Conservation (phyloP, 2,888 invertebrate genomes). For the Petrolisthes cinctipes region DNA sequence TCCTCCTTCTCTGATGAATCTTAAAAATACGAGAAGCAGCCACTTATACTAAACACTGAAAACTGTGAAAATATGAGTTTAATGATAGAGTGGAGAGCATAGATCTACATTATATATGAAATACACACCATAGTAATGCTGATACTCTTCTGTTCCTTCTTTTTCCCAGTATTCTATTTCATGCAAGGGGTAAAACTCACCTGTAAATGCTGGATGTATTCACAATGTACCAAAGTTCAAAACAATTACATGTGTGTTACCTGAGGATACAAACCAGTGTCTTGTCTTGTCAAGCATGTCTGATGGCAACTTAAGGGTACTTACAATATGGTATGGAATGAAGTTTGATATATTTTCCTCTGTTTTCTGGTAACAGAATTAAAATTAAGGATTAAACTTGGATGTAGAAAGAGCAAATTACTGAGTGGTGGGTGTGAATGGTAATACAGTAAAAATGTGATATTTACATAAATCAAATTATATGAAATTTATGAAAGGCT, state of each 20-base stretch:
- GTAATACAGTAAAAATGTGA: not conserved
- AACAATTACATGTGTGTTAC: not conserved
- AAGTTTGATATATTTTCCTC: conserved; percentile 40
- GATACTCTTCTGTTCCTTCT: conserved; percentile 7
- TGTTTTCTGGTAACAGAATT: conserved; percentile 56
- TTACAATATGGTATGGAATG: conserved; percentile 41
- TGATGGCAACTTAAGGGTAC: conserved; percentile 44
- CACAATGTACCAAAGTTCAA: not conserved
- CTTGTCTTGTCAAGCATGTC: conserved; percentile 9
- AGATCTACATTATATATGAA: not conserved
- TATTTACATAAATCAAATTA: not conserved
- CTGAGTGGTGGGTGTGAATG: conserved; percentile 31
- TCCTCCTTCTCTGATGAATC: conserved; percentile 28
- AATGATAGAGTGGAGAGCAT: not conserved
- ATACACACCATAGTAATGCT: conserved; percentile 36
- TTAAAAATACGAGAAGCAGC: conserved; percentile 12
- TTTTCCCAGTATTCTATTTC: conserved; percentile 2
- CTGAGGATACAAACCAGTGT: conserved; percentile 36
- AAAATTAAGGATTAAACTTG: conserved; percentile 50
- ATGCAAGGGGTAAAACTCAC: conserved; percentile 34
- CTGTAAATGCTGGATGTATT: not conserved
- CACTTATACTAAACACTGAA: conserved; percentile 38
- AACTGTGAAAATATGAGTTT: not conserved
- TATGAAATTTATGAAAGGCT: not conserved
- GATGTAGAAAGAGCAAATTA: conserved; percentile 34